A percentile compares a stretch with the other conserved stretches of the same genome.
Evolutionary conservation across 1,140 invertebrate genomes (phyloP).

Genomic region (Drosophila athabasca): DNA sequence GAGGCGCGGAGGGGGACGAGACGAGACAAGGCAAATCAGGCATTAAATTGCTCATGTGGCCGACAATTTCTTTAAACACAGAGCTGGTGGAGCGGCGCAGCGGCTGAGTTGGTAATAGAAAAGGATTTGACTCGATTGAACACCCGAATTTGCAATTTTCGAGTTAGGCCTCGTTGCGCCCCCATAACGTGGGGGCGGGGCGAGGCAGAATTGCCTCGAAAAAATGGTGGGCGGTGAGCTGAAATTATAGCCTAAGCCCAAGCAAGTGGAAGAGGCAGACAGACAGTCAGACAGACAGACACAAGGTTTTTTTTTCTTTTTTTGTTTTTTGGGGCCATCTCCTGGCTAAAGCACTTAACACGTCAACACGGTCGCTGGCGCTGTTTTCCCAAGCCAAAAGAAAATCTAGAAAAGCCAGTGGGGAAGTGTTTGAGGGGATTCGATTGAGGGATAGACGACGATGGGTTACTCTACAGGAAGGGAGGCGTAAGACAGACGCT

Average conservation of each 20-base stretch:
- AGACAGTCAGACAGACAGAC: too few species aligned
- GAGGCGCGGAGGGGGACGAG: background rate
- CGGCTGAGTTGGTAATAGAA: conserved; percentile 66
- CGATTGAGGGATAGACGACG: too few species aligned
- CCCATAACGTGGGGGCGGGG: conserved; percentile 29
- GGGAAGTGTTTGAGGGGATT: too few species aligned
- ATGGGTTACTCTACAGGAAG: too few species aligned
- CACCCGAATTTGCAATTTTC: conserved; percentile 81
- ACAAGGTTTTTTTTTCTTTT: background rate
- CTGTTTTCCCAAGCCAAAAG: conserved; percentile 60
- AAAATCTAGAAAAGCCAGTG: background rate
- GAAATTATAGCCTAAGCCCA: conserved; percentile 42
- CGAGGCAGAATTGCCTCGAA: conserved; percentile 26
- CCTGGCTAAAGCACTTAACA: conserved; percentile 70
- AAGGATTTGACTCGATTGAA: conserved; percentile 73
- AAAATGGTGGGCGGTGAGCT: conserved; percentile 49
- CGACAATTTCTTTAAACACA: conserved; percentile 79
- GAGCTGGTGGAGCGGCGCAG: conserved; percentile 39
- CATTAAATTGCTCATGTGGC: conserved; percentile 67
- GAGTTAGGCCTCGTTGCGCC: conserved; percentile 71
- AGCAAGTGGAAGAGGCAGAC: conserved; percentile 37
- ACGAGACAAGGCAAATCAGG: conserved; percentile 43
- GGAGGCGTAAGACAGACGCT: too few species aligned
- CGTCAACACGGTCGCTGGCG: conserved; percentile 64
- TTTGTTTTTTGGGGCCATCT: conserved; percentile 35